Percentiles rank a stretch among this genome's conserved stretches.
These are phyloP conservation scores for Ictalurus punctatus DNA, from an alignment of 2,113 vertebrate genomes.

Conservation along the genomic window DNA sequence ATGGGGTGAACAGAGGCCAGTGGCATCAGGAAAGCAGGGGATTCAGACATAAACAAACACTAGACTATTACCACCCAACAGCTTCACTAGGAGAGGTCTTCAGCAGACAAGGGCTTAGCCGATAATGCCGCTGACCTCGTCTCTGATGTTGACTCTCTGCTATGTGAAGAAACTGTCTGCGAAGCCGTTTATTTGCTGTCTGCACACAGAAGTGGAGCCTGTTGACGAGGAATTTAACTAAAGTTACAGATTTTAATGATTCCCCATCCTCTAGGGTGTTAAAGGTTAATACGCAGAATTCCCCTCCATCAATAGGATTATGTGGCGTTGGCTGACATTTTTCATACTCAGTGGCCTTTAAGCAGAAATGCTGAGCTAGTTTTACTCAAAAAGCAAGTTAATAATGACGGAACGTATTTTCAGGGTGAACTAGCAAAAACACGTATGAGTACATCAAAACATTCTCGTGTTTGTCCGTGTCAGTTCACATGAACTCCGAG, in stretches of 20 bases:
- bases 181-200: constrained; percentile 38
- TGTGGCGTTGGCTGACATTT: constrained; percentile 36
- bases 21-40: constrained; percentile 32
- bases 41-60: constrained; percentile 51
- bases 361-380: constrained; percentile 33
- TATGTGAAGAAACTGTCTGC: constrained; percentile 32
- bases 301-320: constrained; percentile 43
- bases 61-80: constrained; percentile 30
- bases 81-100: constrained; percentile 22
- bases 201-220: constrained; percentile 22
- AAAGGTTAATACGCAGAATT: constrained; percentile 48
- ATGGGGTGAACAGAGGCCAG: constrained; percentile 38
- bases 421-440: constrained; percentile 33
- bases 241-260: constrained; percentile 46
- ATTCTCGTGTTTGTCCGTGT: constrained; percentile 26
- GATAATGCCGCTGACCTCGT: constrained; percentile 21
- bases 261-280: constrained; percentile 29
- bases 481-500: constrained; percentile 43
- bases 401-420: constrained; percentile 2
- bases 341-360: constrained; percentile 35
- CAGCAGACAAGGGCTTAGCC: constrained; percentile 17
- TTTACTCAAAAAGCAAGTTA: constrained; percentile 25
- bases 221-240: constrained; percentile 40
- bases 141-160: constrained; percentile 27
- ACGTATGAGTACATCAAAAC: constrained; percentile 28